phyloP scores from a whole-genome alignment of 2,797 vertebrate species.

The Malacoraja senta region DNA sequence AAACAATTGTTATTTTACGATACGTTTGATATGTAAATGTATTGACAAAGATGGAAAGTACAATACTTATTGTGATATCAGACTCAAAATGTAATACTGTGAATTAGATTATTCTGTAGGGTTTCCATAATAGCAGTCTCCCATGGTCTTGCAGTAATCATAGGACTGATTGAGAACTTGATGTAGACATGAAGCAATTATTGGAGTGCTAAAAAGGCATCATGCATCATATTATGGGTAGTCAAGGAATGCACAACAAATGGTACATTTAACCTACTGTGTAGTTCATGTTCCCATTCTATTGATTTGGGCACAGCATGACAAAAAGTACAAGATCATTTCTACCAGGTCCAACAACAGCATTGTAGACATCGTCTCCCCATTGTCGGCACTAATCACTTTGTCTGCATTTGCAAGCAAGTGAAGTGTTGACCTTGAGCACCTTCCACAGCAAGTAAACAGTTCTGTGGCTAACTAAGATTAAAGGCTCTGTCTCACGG shows the following conservation, averaged over 20 bases:
- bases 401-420: background rate
- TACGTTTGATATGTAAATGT: background rate
- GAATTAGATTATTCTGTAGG: background rate
- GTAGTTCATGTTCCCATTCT: background rate
- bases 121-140: conserved; percentile 2
- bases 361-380: background rate
- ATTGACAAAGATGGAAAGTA: background rate
- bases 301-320: background rate
- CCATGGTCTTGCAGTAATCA: background rate
- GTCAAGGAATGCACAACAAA: background rate
- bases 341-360: background rate
- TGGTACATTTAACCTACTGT: background rate
- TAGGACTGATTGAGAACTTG: background rate
- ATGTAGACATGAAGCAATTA: background rate
- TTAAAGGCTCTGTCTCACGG: no score
- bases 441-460: background rate
- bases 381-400: background rate
- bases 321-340: background rate
- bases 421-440: background rate
- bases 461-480: background rate
- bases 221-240: background rate
- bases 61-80: background rate
- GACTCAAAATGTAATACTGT: background rate
- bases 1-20: background rate
- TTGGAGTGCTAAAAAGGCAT: background rate